Evolutionary conservation across 2,797 vertebrate species (phyloP), one percentile per base, ranked within the genome.

Genomic region (Poeciliopsis gracilis): DNA sequence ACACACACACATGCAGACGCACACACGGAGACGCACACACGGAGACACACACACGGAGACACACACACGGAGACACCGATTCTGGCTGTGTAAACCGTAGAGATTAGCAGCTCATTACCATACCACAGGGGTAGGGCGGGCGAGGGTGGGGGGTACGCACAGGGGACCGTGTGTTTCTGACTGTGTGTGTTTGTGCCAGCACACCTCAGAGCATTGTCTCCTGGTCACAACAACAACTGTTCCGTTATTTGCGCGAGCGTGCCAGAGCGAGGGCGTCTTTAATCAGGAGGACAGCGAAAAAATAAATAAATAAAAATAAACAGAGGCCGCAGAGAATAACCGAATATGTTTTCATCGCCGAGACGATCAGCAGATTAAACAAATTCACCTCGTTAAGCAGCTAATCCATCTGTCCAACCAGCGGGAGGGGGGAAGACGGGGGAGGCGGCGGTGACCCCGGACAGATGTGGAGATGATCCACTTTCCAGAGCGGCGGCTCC

Each of bases 71-170:
- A 51, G 0, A 51, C 49, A 51, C 49, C 9, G 18, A 85, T 80
- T 87, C 86, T 91, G 92, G 85, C 82, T 91, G 92, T 94, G 93
- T 93, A 94, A 94, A 95, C 93, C 90, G 82, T 89, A 86, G 92
- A 95, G 92, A 94, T 95, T 95, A 95, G 93, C 93, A 92, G 92
- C 93, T 94, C 91, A 94, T 94, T 95, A 95, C 80, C 93, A 94
- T 94, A 94, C 91, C 91, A 90, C 92, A 86, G 84, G 87, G 89
- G 90, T 61, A 61, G 76, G 49, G 25, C 12, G 86, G 85, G 90
- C 6, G 30, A 66, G 36, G 2, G 88, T 89, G 89, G 91, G 91
- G 76, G 76, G 76, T 89, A 82, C 89, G 88, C 93, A 94, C 93
- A 85, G 70, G 93, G 89, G 92, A 91, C 72, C 67, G 46, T 90